Evolutionary conservation across 1,140 invertebrate species (phyloP), one percentile per base, ranked within the genome.

Genomic region (Artemia franciscana): DNA sequence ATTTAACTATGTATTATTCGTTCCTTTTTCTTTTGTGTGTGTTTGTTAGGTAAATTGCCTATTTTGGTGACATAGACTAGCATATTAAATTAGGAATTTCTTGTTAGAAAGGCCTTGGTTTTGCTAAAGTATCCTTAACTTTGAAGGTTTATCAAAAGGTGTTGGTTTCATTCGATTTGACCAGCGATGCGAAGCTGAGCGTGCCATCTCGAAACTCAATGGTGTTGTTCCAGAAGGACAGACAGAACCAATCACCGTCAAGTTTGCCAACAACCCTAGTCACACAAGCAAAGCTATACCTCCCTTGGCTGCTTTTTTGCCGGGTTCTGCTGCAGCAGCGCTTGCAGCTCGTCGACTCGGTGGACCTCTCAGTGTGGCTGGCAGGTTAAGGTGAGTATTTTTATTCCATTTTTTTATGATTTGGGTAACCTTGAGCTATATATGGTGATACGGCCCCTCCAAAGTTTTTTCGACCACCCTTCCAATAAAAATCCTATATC

Each of bases 161-260:
- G 95, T 99, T 65, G 95, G 95, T 58, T 99, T 99, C 77, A 97
- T 99, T 69, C 82, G 95, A 65, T 99, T 98, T 75, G 95, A 98
- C 75, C 91, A 97, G 74, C 84, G 93, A 63, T 81, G 88, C 67
- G 94, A 98, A 75, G 95, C 95, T 4, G 95, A 99, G 74, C 78
- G 88, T 57, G 95, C 95, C 24, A 98, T 98, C 68, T 88, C 96
- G 73, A 91, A 97, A 75, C 77, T 98, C 68, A 96, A 98, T 74
- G 94, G 95, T 64, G 92, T 90, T 66, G 89, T 94, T 77, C 94
- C 87, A 60, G 93, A 89, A 75, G 90, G 91, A 68, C 90, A 89
- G 59, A 86, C 88, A 63, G 94, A 98, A 75, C 91, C 92, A 30
- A 95, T 99, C 68, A 96, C 92, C 30, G 95, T 99, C 65, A 98